phyloP scores from a whole-genome alignment of 2,113 vertebrate genomes.

The Myotis yumanensis region DNA sequence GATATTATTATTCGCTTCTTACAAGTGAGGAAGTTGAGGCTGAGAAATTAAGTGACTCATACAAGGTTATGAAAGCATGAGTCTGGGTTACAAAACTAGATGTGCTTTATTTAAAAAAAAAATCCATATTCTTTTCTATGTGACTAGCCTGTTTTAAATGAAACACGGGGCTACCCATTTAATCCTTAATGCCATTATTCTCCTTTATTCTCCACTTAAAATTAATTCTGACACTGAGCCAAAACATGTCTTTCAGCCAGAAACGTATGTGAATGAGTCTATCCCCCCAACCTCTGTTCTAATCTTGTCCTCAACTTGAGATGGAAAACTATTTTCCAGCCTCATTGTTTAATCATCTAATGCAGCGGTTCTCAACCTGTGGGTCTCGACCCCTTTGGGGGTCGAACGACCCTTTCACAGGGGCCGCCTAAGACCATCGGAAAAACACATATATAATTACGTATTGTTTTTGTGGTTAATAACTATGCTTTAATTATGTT shows the following conservation, averaged over 20 bases:
- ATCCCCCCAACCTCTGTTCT: not conserved
- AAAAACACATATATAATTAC: no score
- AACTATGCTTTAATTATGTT: no score
- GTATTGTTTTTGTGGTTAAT: no score
- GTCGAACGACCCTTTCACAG: no score
- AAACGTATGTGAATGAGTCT: not conserved
- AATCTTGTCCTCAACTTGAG: not conserved
- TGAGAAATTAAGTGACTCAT: not conserved
- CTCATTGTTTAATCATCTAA: not conserved
- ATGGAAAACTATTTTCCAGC: not conserved
- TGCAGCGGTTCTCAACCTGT: no score
- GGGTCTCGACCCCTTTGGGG: no score
- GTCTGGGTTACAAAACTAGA: not conserved
- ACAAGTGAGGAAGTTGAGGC: not conserved
- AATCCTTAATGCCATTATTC: not conserved
- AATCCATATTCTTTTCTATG: not conserved
- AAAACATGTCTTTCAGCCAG: not conserved
- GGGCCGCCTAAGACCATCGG: no score
- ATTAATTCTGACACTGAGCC: slow-evolving; percentile 7
- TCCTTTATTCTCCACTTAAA: slow-evolving; percentile 7
- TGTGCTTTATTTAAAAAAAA: not conserved
- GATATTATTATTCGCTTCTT: not conserved
- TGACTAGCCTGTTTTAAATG: not conserved
- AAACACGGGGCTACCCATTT: not conserved
- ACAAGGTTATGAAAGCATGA: not conserved